Evolutionary conservation across 2,888 invertebrate species (phyloP).

Genomic region (Diaperis boleti): DNA sequence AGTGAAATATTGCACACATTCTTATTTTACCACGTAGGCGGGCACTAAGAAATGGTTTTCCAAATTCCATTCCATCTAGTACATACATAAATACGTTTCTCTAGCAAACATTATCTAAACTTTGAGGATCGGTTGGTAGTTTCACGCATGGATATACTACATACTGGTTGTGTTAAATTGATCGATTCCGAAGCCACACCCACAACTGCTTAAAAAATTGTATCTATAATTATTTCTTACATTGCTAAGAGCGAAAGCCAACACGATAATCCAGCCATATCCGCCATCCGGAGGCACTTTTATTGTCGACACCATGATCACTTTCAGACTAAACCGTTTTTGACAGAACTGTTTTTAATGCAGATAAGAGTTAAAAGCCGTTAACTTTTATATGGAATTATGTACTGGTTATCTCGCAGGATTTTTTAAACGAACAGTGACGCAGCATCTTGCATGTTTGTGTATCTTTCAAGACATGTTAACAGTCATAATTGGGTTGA

Average conservation of each 20-base stretch:
- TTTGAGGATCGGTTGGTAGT: no score
- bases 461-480: not conserved
- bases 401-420: conserved; percentile 12
- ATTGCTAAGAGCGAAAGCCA: conserved; percentile 65
- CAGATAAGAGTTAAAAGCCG: not conserved
- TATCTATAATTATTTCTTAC: conserved; percentile 65
- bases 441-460: not conserved
- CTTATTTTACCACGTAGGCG: no score
- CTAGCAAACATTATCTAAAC: no score
- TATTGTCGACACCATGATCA: conserved; percentile 17
- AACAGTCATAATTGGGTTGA: conserved; percentile 5
- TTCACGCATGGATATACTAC: no score
- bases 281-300: conserved; percentile 67
- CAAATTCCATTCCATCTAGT: no score
- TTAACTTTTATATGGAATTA: conserved; percentile 18
- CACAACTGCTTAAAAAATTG: no score
- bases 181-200: no score
- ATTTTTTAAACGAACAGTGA: conserved; percentile 21
- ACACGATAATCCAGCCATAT: conserved; percentile 67
- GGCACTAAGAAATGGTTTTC: no score
- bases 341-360: not conserved
- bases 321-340: not conserved
- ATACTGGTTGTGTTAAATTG: no score
- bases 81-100: no score
- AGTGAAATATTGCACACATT: no score